Base-by-base conservation (phyloP, 2,797 vertebrate species). In the Dicrostonyx torquatus region DNA sequence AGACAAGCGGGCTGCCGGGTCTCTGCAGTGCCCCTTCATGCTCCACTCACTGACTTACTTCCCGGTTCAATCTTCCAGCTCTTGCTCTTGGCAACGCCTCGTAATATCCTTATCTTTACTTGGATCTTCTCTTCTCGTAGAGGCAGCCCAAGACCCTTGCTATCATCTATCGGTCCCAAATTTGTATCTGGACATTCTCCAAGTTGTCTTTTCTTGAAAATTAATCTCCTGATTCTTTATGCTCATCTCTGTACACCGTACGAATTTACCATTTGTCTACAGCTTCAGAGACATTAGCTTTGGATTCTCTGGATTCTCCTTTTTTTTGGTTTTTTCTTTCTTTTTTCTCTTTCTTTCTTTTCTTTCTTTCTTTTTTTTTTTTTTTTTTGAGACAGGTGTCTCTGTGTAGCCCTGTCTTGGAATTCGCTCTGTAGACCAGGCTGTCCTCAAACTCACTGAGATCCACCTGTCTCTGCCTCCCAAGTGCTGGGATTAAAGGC, bases 161-260 rank as follows among this genome's bases (percentile, higher is more conserved):
- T 87, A 50, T 75, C 92, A 89, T 45, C 1, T 29, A 70, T 78
- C 75, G 26, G n/a, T 55, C 85, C 10, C 60, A 6, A 43, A 50
- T 84, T 62, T 89, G 15, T 26, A 37, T 48, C 76, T 95, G 9
- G 34, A 83, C 26, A 73, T 43, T 66, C 62, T 75, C 78, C 55
- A 45, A 93, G 15, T 93, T 64, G 66, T 2, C 62, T 93, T 90
- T 82, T 89, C n/a, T 83, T 58, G 37, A 64, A 94, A 94, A 78
- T 89, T 50, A 79, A 92, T 31, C 66, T 95, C 43, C 40, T 22
- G 48, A 89, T 92, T 90, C 60, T 86, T 89, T 87, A 48, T 31
- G 64, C 89, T 87, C 60, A 18, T 87, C 53, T 91, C 45, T 93
- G 29, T 45, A 66, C 26, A 4, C 26, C 40, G 17, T 93, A 84